Base-by-base conservation (phyloP, 2,113 vertebrate genomes). In the Gallinago paraguaiae region DNA sequence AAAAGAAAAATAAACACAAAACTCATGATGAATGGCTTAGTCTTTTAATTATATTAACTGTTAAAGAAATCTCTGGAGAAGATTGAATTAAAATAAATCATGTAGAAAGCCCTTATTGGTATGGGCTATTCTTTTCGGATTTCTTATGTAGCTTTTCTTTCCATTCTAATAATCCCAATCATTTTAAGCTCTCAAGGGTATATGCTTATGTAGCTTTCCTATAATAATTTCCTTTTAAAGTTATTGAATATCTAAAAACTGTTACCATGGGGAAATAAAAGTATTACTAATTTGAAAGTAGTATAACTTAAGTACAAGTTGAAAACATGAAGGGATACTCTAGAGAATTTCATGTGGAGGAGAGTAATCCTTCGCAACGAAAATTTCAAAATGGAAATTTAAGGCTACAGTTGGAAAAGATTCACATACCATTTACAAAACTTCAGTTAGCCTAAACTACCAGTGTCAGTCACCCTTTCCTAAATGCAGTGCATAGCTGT, bases 331-430 rank as follows among this genome's bases (percentile, higher is more conserved):
- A 86, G 56, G 79, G 72, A 27, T 81, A 54, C 86, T 82, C 77
- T 24, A 71, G 94, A 97, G 77, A 92, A 93, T 95, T 95, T 88
- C 70, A 78, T 51, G 85, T 79, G 30, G 50, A 92, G 43, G 57
- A 56, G n/a, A 93, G 11, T 71, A 96, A 96, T 71, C 59, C 69
- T 78, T 86, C 90, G 14, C 60, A 96, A 95, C 70, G 59, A 95
- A 97, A 94, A 95, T 96, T 97, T 97, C 60, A 82, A 96, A 77
- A 27, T 75, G 71, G 68, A 93, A 97, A 90, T 94, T 71, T 92
- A 90, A 93, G 56, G 23, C 77, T 92, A 70, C 18, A 13, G 35
- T 80, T 65, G 96, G 93, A 93, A 92, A 88, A 96, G 25, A 68
- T 76, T 94, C 89, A 92, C 10, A 31, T 71, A 70, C 39, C 27